Evolutionary conservation across 2,888 invertebrate genomes (phyloP).

Genomic region (Drosophila pseudotakahashii): DNA sequence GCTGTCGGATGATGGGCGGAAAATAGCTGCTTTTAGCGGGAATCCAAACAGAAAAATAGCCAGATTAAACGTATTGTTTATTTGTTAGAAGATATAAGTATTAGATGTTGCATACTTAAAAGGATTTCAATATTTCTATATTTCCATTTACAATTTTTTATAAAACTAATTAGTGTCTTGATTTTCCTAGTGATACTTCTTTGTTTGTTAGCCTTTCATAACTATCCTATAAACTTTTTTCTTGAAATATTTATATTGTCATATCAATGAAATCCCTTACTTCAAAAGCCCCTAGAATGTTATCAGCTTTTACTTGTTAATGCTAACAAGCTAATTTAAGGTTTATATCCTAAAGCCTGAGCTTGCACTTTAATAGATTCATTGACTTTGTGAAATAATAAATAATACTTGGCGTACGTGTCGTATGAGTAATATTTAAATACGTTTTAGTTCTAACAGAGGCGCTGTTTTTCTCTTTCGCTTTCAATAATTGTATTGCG

Average conservation of each 20-base stretch:
- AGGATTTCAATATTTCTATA: not conserved
- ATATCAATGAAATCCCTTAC: no score
- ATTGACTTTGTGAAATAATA: not conserved
- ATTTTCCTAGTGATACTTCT: no score
- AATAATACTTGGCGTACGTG: not conserved
- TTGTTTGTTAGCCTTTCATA: no score
- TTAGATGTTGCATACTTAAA: not conserved
- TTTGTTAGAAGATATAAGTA: no score
- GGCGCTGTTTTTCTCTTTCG: not conserved
- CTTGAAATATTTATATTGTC: no score
- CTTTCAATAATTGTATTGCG: not conserved
- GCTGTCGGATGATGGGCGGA: not conserved
- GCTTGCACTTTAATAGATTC: not conserved
- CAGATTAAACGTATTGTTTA: not conserved
- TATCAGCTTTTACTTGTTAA: no score
- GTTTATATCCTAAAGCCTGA: not conserved
- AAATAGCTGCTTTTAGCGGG: not conserved
- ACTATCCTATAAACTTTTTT: no score
- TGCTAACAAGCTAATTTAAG: not conserved
- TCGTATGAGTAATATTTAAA: slow-evolving; percentile 5
- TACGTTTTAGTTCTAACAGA: no score
- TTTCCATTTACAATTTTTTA: no score
- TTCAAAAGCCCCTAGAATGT: no score
- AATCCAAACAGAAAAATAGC: not conserved
- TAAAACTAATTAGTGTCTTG: no score